A percentile compares a stretch with the other conserved stretches of the same genome.
Evolutionary conservation across 2,113 vertebrate genomes (phyloP).

Genomic region (Henicopernis longicauda): DNA sequence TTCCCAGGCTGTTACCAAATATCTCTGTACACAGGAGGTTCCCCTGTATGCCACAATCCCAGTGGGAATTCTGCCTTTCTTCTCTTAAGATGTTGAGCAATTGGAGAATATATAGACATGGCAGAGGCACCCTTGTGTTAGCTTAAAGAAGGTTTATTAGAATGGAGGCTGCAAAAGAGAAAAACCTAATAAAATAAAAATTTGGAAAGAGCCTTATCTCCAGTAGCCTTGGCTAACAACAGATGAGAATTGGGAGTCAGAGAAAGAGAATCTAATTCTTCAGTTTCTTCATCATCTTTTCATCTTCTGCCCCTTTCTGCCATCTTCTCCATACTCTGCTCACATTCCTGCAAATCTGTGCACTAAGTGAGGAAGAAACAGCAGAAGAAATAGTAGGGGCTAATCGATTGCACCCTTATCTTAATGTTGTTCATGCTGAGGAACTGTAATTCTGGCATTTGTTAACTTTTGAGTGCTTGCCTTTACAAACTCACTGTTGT

Average conservation of each 20-base stretch:
- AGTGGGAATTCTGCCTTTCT: background rate
- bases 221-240: background rate
- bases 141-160: background rate
- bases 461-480: background rate
- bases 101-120: background rate
- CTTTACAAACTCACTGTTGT: background rate
- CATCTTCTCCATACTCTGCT: background rate
- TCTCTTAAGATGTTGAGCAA: background rate
- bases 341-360: background rate
- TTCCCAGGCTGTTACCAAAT: background rate
- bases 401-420: background rate
- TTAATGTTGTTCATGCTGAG: background rate
- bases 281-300: background rate
- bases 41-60: accelerated
- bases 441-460: background rate
- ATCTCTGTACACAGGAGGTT: background rate
- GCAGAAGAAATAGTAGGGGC: background rate
- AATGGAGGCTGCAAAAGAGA: background rate
- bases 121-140: background rate
- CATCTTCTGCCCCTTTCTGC: background rate
- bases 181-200: background rate
- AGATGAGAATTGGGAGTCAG: background rate
- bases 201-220: background rate
- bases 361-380: background rate
- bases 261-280: background rate